phyloP scores from a whole-genome alignment of 1,140 invertebrate genomes.

The Pissodes strobi region DNA sequence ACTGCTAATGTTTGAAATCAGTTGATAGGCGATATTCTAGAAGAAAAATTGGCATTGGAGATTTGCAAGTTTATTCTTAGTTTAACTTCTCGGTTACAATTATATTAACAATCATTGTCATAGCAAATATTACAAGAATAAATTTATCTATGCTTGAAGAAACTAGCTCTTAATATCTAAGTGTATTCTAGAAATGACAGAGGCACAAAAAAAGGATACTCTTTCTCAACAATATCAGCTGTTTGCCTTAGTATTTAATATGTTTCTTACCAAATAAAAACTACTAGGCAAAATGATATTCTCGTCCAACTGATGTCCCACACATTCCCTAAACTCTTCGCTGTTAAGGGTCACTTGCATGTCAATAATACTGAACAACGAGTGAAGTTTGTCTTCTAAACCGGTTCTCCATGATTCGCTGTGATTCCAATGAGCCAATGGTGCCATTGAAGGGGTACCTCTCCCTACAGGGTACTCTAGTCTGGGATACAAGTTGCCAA shows the following conservation, averaged over 20 bases:
- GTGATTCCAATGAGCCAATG: slow-evolving; percentile 90
- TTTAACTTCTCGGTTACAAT: too few species aligned
- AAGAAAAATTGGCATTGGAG: slow-evolving; percentile 14
- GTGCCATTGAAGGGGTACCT: slow-evolving; percentile 76
- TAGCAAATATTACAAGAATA: too few species aligned
- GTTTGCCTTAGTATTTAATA: too few species aligned
- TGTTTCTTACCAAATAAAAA: slow-evolving; percentile 45
- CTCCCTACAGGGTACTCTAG: slow-evolving; percentile 78
- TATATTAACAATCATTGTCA: too few species aligned
- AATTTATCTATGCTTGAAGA: too few species aligned
- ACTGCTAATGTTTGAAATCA: slow-evolving; percentile 37
- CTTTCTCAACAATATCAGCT: too few species aligned
- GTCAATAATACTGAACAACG: slow-evolving; percentile 46
- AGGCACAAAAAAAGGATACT: too few species aligned
- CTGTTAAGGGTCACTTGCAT: slow-evolving; percentile 55
- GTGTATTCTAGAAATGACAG: too few species aligned
- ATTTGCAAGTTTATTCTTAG: too few species aligned
- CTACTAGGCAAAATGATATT: slow-evolving; percentile 47
- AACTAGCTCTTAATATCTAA: too few species aligned
- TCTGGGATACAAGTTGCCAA: slow-evolving; percentile 63
- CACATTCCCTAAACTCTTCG: slow-evolving; percentile 54
- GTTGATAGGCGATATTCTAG: slow-evolving; percentile 42
- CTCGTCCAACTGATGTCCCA: slow-evolving; percentile 49
- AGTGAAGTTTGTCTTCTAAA: slow-evolving; percentile 49
- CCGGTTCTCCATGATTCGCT: slow-evolving; percentile 68